Conservation (phyloP, 2,113 vertebrate genomes). For the Tachysurus vachellii region DNA sequence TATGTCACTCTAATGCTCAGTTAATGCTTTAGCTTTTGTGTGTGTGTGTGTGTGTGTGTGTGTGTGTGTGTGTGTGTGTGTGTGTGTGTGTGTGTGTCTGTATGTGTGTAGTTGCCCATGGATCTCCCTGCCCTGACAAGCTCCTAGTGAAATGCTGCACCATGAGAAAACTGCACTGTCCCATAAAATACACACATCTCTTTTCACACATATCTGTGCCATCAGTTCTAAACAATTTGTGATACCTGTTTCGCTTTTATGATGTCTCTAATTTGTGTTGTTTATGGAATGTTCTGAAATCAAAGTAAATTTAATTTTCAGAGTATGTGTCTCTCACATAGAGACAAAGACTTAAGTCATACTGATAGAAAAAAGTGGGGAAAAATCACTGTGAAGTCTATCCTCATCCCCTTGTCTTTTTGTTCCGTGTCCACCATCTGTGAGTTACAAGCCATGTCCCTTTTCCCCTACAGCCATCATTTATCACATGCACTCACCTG, state of each 20-base stretch:
- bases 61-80: neutral
- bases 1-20: neutral
- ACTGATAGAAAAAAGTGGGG: neutral
- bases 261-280: neutral
- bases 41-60: conserved; percentile 26
- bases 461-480: conserved; percentile 34
- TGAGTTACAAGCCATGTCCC: neutral
- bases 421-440: conserved; percentile 17
- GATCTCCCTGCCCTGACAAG: conserved; percentile 32
- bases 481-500: conserved; percentile 50
- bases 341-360: neutral
- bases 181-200: conserved; percentile 5
- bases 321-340: neutral
- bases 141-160: conserved; percentile 22
- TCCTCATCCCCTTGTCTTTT: neutral
- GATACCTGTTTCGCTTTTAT: neutral
- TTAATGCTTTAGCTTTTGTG: neutral
- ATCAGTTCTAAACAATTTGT: neutral
- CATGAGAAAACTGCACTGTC: conserved; percentile 36
- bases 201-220: neutral
- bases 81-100: conserved; percentile 19
- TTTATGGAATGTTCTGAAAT: neutral
- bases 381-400: neutral
- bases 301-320: neutral
- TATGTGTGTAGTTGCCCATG: conserved; percentile 15